Evolutionary conservation across 2,113 vertebrate species (phyloP).

Genomic region (Carassius carassius): DNA sequence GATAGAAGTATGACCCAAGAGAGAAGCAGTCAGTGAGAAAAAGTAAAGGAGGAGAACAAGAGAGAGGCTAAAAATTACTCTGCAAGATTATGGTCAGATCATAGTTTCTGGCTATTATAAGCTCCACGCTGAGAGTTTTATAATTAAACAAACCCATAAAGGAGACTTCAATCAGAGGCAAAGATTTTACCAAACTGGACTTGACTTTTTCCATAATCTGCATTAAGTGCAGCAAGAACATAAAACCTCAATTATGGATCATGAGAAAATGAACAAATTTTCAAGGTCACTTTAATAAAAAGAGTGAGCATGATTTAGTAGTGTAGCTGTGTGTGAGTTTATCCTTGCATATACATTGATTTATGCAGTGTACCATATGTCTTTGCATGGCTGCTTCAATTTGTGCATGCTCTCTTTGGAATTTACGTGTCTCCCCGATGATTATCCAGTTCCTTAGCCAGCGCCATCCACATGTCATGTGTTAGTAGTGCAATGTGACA

Average conservation of each 20-base stretch:
- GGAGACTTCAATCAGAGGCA: conserved; percentile 27
- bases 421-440: not conserved
- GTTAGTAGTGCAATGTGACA: conserved; percentile 22
- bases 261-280: conserved; percentile 57
- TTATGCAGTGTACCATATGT: not conserved
- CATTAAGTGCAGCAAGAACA: conserved; percentile 57
- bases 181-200: conserved; percentile 30
- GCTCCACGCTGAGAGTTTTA: conserved; percentile 40
- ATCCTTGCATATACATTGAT: conserved; percentile 31
- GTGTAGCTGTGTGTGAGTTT: conserved; percentile 1
- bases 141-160: conserved; percentile 41
- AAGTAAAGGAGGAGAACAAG: not conserved
- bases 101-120: conserved; percentile 34
- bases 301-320: not conserved
- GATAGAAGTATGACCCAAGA: conserved; percentile 44
- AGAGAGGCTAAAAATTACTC: not conserved
- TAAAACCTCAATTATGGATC: conserved; percentile 60
- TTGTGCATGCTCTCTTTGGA: not conserved
- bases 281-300: conserved; percentile 52
- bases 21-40: not conserved
- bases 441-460: conserved; percentile 18
- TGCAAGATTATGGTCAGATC: not conserved
- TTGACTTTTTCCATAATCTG: conserved; percentile 41
- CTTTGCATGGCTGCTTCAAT: conserved; percentile 19
- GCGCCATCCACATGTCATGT: conserved; percentile 34